Conservation (phyloP, 2,113 vertebrate species). For the Daboia siamensis region DNA sequence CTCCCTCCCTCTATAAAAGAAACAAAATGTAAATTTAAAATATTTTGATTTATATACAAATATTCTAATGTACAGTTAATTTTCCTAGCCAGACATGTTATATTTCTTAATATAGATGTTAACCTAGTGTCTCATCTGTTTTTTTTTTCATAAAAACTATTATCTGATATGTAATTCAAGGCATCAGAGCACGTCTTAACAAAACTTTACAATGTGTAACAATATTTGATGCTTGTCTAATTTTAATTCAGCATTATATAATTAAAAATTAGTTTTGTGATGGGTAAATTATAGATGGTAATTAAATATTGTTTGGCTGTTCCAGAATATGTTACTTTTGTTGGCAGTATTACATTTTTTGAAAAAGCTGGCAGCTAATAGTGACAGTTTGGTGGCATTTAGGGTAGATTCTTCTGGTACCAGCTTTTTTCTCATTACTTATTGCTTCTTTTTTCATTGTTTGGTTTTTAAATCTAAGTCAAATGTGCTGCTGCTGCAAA, state of each 20-base stretch:
- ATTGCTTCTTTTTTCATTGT: background rate
- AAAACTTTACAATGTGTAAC: background rate
- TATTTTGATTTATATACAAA: background rate
- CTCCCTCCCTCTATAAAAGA: background rate
- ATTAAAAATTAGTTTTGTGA: background rate
- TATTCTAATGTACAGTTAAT: background rate
- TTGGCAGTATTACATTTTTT: background rate
- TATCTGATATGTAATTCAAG: background rate
- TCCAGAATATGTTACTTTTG: background rate
- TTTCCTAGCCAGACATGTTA: background rate
- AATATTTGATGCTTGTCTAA: background rate
- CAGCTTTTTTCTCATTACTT: background rate
- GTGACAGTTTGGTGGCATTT: background rate
- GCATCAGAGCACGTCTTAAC: background rate
- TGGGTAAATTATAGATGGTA: background rate
- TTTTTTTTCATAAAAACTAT: background rate
- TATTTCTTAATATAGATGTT: background rate
- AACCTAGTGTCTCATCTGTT: background rate
- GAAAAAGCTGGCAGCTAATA: background rate
- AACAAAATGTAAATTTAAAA: background rate
- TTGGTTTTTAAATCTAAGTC: background rate
- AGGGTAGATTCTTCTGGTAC: background rate
- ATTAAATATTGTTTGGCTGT: background rate
- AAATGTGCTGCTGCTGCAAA: background rate
- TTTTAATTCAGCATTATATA: background rate